A percentile compares a stretch with the other conserved stretches of the same genome.
These are phyloP conservation scores for Scaptomyza flava DNA, from an alignment of 2,888 invertebrate species.

Conservation along the genomic window DNA sequence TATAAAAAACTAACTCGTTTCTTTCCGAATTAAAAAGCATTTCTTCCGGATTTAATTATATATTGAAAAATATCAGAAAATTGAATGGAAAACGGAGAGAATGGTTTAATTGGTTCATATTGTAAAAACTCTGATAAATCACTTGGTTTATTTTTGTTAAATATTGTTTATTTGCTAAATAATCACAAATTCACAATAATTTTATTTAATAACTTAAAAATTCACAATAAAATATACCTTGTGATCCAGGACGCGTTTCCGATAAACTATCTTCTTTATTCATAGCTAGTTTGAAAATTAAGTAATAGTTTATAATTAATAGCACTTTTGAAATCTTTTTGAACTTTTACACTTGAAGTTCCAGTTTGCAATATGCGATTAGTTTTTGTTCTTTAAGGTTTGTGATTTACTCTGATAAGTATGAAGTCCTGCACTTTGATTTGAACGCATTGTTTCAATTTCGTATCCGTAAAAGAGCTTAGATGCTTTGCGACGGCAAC, in stretches of 20 bases:
- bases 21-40: too few species aligned
- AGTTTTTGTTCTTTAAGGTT: neutral
- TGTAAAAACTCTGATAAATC: neutral
- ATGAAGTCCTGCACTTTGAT: constrained; percentile 17
- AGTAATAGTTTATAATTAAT: neutral
- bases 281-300: constrained; percentile 49
- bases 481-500: constrained; percentile 41
- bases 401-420: constrained; percentile 3
- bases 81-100: neutral
- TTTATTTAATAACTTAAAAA: too few species aligned
- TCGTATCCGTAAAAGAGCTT: constrained; percentile 7
- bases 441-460: constrained; percentile 15
- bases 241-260: constrained; percentile 70
- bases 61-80: neutral
- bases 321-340: constrained; percentile 11
- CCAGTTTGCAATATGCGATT: neutral
- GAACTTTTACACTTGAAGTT: constrained; percentile 13
- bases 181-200: neutral
- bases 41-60: too few species aligned
- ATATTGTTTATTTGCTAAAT: neutral
- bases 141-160: too few species aligned
- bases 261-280: constrained; percentile 74
- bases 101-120: neutral
- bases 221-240: constrained; percentile 63
- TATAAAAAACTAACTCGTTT: too few species aligned